Evolutionary conservation across 2,888 invertebrate genomes (phyloP).

Genomic region (Andrena marginata): DNA sequence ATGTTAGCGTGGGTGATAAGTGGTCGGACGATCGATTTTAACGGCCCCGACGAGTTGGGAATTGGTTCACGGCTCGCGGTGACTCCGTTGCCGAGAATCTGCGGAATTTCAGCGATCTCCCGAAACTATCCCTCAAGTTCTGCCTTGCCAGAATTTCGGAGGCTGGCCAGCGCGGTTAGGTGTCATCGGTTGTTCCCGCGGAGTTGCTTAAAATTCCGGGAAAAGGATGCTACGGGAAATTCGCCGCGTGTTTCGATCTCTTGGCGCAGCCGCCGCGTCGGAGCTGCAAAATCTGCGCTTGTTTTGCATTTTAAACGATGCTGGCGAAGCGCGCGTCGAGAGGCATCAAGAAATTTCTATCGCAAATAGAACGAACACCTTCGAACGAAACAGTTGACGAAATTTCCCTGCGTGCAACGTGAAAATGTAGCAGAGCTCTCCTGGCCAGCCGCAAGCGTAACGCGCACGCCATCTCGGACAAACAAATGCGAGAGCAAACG

Average conservation of each 20-base stretch:
- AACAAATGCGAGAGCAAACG: background rate
- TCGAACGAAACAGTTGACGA: too few relatives aligned
- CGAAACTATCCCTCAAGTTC: constrained; percentile 53
- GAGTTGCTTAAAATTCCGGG: constrained; percentile 52
- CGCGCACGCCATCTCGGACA: background rate
- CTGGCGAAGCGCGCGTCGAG: too few relatives aligned
- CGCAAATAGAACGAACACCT: too few relatives aligned
- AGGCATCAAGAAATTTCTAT: too few relatives aligned
- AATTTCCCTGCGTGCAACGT: too few relatives aligned
- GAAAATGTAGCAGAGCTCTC: too few relatives aligned
- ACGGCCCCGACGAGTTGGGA: constrained; percentile 15
- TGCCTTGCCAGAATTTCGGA: constrained; percentile 31
- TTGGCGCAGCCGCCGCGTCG: too few relatives aligned
- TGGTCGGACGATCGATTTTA: constrained; percentile 10
- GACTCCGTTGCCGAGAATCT: constrained; percentile 10
- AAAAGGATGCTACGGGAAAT: background rate
- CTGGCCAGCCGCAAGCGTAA: too few relatives aligned
- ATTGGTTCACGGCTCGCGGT: constrained; percentile 23
- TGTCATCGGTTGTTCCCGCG: constrained; percentile 9
- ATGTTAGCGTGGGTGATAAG: background rate
- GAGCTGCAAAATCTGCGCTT: too few relatives aligned
- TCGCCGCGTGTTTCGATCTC: background rate
- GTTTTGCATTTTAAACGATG: too few relatives aligned
- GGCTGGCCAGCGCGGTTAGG: background rate
- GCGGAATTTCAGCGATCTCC: constrained; percentile 44